Base-by-base conservation (phyloP, 2,113 vertebrate species). In the Empidonax alnorum region DNA sequence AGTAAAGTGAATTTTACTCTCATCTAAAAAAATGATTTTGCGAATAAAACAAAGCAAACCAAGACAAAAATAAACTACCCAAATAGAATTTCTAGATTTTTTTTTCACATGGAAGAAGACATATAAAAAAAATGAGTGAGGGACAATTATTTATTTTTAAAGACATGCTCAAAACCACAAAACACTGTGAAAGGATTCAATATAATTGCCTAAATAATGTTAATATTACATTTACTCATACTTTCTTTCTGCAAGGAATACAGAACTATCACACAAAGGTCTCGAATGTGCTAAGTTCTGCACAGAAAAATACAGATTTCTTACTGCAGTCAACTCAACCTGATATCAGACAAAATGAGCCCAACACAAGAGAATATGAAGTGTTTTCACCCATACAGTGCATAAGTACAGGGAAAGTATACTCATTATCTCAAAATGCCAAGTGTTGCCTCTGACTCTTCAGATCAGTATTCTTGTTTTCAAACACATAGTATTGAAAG, bases 121-220 rank as follows among this genome's bases (percentile, higher is more conserved):
- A 76, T 30, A 6, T 8, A 13, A 47, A 44, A 42, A 83, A 41
- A 21, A 22, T 2, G 1, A 2, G 6, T 33, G 2, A 3, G 4
- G 2, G 3, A 4, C 5, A 55, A 31, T 7, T 0, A 33, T n/a
- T 56, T 37, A 2, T 31, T 66, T 82, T 84, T 59, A 56, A 3
- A 73, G 2, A 21, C 21, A 25, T 66, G 16, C 5, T 58, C 3
- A 47, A 53, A 86, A 58, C n/a, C 61, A 33, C 6, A 77, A 58
- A 63, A 19, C 2, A 24, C 3, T 18, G 8, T 37, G 12, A 62
- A 74, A 89, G 49, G 0, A 46, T 17, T 50, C 16, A 33, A 4
- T 42, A 28, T 42, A 3, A 66, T 84, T 61, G 5, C 11, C 50
- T 52, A 31, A 86, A 75, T 39, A 27, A 33, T 30, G 10, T 14